These are phyloP conservation scores for Aradophagus sp. DNA, from an alignment of 1,140 invertebrate genomes.

Conservation along the genomic window DNA sequence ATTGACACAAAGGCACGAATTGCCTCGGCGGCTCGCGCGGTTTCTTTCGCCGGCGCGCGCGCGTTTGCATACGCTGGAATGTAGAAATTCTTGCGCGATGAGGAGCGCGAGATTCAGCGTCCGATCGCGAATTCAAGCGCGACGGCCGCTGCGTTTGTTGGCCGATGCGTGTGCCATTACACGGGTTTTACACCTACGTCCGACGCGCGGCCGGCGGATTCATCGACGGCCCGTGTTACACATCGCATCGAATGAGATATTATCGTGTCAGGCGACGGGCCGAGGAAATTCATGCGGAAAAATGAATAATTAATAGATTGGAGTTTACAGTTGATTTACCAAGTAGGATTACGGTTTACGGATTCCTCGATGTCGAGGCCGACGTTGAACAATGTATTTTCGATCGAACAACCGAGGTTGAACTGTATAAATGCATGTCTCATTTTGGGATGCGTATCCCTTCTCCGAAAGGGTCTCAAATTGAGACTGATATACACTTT, in stretches of 20 bases:
- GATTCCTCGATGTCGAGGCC: conserved; percentile 11
- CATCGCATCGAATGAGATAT: conserved; percentile 18
- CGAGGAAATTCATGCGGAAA: conserved; percentile 1
- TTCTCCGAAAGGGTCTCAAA: too few species aligned
- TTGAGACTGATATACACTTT: too few species aligned
- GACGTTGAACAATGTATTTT: conserved; percentile 17
- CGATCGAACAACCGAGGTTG: too few species aligned
- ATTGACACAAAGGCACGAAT: conserved; percentile 30
- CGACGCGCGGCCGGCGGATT: conserved; percentile 22
- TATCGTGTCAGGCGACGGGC: conserved; percentile 1
- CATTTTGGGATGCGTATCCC: too few species aligned
- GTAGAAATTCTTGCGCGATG: conserved; percentile 44
- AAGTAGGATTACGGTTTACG: conserved; percentile 35
- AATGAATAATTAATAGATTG: conserved; percentile 33
- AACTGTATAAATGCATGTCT: too few species aligned
- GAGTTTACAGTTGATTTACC: conserved; percentile 28
- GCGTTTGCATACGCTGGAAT: conserved; percentile 52
- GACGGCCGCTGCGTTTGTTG: conserved; percentile 21
- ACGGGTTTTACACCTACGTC: conserved; percentile 45
- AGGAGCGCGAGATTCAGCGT: conserved; percentile 30
- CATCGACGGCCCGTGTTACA: conserved; percentile 22
- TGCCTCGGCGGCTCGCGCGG: not conserved
- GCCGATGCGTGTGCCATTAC: conserved; percentile 25
- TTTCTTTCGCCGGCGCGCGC: conserved; percentile 16
- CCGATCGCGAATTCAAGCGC: conserved; percentile 47